phyloP scores from a whole-genome alignment of 2,888 invertebrate genomes.

The Drosophila recens region DNA sequence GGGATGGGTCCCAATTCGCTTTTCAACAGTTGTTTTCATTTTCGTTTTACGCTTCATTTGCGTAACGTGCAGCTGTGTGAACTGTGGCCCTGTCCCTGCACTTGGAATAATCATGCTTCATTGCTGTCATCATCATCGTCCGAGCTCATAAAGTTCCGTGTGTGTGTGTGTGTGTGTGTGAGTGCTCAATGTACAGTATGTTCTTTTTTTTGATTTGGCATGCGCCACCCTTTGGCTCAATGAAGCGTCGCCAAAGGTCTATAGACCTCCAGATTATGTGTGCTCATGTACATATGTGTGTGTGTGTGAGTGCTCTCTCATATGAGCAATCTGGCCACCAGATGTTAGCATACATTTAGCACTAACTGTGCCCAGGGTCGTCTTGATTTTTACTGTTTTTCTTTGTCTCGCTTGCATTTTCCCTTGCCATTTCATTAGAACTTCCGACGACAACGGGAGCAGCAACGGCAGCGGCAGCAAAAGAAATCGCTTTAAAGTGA shows the following conservation, averaged over 20 bases:
- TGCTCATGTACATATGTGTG: slow-evolving; percentile 1
- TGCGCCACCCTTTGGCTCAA: slow-evolving; percentile 44
- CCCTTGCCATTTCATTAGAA: slow-evolving; percentile 64
- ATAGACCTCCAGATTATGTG: slow-evolving; percentile 22
- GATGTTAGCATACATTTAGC: slow-evolving; percentile 64
- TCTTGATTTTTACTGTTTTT: slow-evolving; percentile 54
- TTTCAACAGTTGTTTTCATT: slow-evolving; percentile 71
- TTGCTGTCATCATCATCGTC: slow-evolving; percentile 31
- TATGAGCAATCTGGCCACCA: slow-evolving; percentile 66
- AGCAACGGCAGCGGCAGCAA: slow-evolving; percentile 16
- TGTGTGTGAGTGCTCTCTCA: slow-evolving; percentile 5
- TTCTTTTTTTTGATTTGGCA: slow-evolving; percentile 35
- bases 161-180: slow-evolving; percentile 3
- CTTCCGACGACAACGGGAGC: slow-evolving; percentile 24
- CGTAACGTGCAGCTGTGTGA: slow-evolving; percentile 71
- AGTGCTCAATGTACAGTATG: slow-evolving; percentile 35
- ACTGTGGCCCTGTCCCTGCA: slow-evolving; percentile 57
- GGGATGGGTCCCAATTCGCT: slow-evolving; percentile 59
- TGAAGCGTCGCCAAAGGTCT: slow-evolving; percentile 55
- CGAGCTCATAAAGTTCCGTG: slow-evolving; percentile 43
- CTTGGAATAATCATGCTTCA: slow-evolving; percentile 61
- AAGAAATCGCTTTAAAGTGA: slow-evolving; percentile 20
- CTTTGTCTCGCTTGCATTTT: slow-evolving; percentile 55
- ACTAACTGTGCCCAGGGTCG: slow-evolving; percentile 65
- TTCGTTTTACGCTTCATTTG: slow-evolving; percentile 70